Conservation (phyloP, 2,113 vertebrate genomes). For the Psittacus erithacus region DNA sequence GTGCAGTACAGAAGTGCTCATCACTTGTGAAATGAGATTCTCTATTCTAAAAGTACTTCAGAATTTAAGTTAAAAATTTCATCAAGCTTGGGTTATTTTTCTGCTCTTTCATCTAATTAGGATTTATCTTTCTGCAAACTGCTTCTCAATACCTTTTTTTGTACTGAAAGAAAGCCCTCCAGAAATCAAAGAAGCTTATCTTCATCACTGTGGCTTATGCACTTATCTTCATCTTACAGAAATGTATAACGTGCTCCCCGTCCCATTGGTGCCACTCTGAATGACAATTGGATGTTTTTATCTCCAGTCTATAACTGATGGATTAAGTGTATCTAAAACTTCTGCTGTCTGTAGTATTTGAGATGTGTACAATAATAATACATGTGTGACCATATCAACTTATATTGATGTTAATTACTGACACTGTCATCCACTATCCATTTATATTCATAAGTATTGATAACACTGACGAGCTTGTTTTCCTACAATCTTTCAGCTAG, state of each 20-base stretch:
- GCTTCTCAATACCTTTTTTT: conserved; percentile 26
- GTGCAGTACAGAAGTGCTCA: not conserved
- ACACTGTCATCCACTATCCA: not conserved
- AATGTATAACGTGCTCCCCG: not conserved
- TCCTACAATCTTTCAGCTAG: not conserved
- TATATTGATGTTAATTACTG: not conserved
- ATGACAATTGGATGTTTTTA: conserved; percentile 22
- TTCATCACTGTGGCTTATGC: conserved; percentile 28
- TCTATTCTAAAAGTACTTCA: not conserved
- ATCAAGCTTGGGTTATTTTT: conserved; percentile 32
- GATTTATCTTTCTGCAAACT: conserved; percentile 24
- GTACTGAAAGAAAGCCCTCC: conserved; percentile 31
- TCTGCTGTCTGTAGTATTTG: not conserved
- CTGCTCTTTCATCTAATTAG: conserved; percentile 42
- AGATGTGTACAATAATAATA: not conserved
- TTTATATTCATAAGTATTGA: not conserved
- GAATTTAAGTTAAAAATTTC: conserved; percentile 4
- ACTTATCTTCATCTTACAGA: conserved; percentile 62
- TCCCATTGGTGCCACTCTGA: not conserved
- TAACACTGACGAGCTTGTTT: not conserved
- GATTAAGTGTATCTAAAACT: not conserved
- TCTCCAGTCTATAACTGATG: not conserved
- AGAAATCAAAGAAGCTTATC: conserved; percentile 64
- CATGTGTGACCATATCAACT: not conserved
- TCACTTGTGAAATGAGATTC: not conserved